Percentiles rank a stretch among this genome's conserved stretches.
phyloP scores from a whole-genome alignment of 2,113 vertebrate genomes.

The Madoqua kirkii region DNA sequence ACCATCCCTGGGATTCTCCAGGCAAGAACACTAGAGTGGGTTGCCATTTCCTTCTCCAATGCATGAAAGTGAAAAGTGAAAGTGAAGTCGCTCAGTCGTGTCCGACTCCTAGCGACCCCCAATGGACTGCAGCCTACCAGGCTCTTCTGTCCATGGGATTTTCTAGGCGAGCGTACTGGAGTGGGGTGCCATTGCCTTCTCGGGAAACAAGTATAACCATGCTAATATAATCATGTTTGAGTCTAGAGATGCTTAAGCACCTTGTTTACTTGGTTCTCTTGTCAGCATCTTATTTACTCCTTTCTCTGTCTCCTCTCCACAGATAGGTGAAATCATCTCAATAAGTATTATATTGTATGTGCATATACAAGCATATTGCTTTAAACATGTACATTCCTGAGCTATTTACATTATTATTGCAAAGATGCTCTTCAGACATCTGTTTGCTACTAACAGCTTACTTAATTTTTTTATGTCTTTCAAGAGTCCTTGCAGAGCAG shows the following conservation, averaged over 20 bases:
- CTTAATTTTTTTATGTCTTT: not conserved
- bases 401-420: not conserved
- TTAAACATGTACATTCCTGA: not conserved
- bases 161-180: too few species aligned
- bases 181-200: too few species aligned
- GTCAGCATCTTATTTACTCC: not conserved
- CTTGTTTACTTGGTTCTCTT: not conserved
- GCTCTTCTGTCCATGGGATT: too few species aligned
- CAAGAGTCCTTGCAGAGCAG: not conserved
- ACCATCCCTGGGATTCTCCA: accelerated
- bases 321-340: not conserved
- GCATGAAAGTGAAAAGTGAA: too few species aligned
- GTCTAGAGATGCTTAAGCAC: not conserved
- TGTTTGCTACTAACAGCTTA: not conserved
- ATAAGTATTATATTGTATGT: not conserved
- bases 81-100: too few species aligned
- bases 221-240: not conserved
- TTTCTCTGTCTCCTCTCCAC: not conserved
- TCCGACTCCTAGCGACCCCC: accelerated
- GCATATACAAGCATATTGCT: not conserved
- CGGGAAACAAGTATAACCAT: not conserved
- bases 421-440: not conserved
- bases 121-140: too few species aligned
- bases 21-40: too few species aligned
- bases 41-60: too few species aligned